Base-by-base conservation (phyloP, 2,113 vertebrate genomes). In the Dipodomys stephensi region DNA sequence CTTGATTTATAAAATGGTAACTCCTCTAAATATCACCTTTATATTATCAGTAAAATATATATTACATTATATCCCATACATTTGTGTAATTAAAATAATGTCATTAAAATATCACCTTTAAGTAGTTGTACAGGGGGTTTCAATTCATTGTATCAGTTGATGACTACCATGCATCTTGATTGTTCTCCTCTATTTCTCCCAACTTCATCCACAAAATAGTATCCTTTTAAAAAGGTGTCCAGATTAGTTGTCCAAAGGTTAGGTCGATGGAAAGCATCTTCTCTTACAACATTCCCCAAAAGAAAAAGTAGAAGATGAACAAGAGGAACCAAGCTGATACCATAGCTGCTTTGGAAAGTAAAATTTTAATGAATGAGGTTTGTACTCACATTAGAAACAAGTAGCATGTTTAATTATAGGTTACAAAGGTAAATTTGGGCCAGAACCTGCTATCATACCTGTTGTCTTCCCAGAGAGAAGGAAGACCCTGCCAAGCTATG, bases 381-480 rank as follows among this genome's bases (percentile, higher is more conserved):
- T 72, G 3, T 11, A 44, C 85, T 93, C 90, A 46, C 92, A 90
- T 83, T 64, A 90, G 32, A 94, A 90, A 95, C 60, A 71, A 82
- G 30, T 80, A 74, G 57, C 88, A 20, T 80, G 30, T 71, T 88
- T 88, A 77, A 96, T 94, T 86, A 32, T 44, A 93, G 82, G 28
- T 84, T 94, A 67, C 25, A 32, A 90, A 92, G 60, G 79, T 92
- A 95, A 96, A 90, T 88, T 79, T 83, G 79, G 69, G 16, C 49
- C 64, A 82, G 44, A 22, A 35, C 28, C 57, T 74, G 84, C 84
- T 87, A 91, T 95, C 87, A 53, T 64, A 60, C 32, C 35, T 88
- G 91, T 93, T 91, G 13, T 80, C 93, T 94, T 94, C 91, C 74
- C 69, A 91, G 73, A 89, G 83, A 74, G 95, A 84, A 76, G 69